A percentile compares a stretch with the other conserved stretches of the same genome.
Conservation (phyloP, 1,140 invertebrate genomes). For the Plutomurus gul region DNA sequence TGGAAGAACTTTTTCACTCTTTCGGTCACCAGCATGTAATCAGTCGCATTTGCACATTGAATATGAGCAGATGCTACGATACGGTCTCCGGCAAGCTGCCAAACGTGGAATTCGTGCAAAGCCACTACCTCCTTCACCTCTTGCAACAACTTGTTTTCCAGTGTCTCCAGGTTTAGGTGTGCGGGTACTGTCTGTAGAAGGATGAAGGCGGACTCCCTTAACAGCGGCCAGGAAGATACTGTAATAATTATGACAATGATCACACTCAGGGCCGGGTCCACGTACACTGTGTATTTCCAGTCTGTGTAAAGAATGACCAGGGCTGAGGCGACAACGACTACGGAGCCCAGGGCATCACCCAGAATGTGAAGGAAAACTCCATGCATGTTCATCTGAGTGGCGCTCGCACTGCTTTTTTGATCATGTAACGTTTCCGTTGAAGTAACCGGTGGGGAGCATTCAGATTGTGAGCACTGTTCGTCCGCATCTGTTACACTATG, state of each 20-base stretch:
- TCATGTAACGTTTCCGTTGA: no score
- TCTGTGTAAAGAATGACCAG: slow-evolving; percentile 84
- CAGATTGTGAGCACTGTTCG: no score
- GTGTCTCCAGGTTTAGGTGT: slow-evolving; percentile 71
- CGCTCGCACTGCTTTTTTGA: slow-evolving; percentile 67
- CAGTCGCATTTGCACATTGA: slow-evolving; percentile 80
- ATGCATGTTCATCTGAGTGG: slow-evolving; percentile 86
- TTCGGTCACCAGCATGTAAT: slow-evolving; percentile 89
- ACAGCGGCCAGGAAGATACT: slow-evolving; percentile 80
- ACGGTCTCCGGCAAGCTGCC: slow-evolving; percentile 58
- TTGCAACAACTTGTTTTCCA: slow-evolving; percentile 54
- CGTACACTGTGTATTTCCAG: slow-evolving; percentile 76
- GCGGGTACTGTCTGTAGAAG: slow-evolving; percentile 89
- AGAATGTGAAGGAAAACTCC: slow-evolving; percentile 97
- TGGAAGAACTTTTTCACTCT: slow-evolving; percentile 94
- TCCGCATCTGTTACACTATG: no score
- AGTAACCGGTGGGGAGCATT: no score
- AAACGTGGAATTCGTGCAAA: slow-evolving; percentile 61
- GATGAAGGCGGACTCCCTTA: slow-evolving; percentile 79
- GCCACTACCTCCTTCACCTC: slow-evolving; percentile 57
- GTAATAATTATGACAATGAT: slow-evolving; percentile 78
- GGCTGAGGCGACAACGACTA: slow-evolving; percentile 94
- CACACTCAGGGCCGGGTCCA: slow-evolving; percentile 91
- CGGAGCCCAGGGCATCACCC: slow-evolving; percentile 88
- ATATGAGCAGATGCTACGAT: slow-evolving; percentile 60